Conservation (phyloP, 2,113 vertebrate species). For the Hypomesus transpacificus region DNA sequence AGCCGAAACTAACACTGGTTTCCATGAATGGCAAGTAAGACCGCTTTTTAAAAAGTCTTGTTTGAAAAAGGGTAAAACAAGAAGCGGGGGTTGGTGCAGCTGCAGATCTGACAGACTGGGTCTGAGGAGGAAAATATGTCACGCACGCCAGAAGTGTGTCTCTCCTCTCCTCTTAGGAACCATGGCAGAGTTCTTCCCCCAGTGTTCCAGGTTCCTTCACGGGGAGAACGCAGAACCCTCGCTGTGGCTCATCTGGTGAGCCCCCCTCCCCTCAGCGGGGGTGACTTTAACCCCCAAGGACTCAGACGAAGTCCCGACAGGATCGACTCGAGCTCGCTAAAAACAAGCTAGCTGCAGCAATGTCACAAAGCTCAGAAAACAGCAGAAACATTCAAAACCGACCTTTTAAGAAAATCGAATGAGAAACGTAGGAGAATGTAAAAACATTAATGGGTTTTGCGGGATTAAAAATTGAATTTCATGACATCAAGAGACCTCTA, state of each 20-base stretch:
- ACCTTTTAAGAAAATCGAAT: not conserved
- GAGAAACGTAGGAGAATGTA: not conserved
- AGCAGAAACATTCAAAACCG: not conserved
- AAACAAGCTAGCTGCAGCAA: not conserved
- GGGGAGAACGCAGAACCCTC: conserved; percentile 10
- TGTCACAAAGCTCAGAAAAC: not conserved
- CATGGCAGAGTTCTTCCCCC: conserved; percentile 58
- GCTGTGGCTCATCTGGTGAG: conserved; percentile 46
- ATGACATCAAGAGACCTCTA: not conserved
- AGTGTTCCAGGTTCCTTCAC: conserved; percentile 48
- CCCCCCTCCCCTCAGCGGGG: conserved; percentile 23
- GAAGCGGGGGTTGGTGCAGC: conserved; percentile 26
- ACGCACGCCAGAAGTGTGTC: conserved; percentile 54
- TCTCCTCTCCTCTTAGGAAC: conserved; percentile 53
- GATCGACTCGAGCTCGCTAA: conserved; percentile 17
- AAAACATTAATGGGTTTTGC: conserved; percentile 1
- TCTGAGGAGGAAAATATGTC: conserved; percentile 73
- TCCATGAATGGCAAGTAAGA: conserved; percentile 52
- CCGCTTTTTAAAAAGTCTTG: conserved; percentile 38
- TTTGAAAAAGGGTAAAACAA: conserved; percentile 28
- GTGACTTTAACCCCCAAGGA: conserved; percentile 7
- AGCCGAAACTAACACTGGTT: conserved; percentile 53
- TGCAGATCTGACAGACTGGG: conserved; percentile 52
- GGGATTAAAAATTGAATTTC: not conserved
- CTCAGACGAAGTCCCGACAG: conserved; percentile 20